phyloP scores from a whole-genome alignment of 2,888 invertebrate species.

The Mimumesa dahlbomi region DNA sequence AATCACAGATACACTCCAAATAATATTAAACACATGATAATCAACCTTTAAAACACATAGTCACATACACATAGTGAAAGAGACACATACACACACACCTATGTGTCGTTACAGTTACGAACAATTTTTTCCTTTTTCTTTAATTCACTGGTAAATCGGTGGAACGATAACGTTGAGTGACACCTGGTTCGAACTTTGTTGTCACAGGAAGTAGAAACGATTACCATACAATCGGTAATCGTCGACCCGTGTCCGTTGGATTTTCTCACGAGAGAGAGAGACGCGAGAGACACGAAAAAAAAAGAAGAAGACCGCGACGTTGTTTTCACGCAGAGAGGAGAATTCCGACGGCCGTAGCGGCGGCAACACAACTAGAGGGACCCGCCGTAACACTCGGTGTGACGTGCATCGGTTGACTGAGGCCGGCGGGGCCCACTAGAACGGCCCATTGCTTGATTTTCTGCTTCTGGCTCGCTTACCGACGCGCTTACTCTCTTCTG shows the following conservation, averaged over 20 bases:
- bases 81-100: too few relatives aligned
- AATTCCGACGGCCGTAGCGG: not conserved
- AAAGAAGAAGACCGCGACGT: not conserved
- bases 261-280: not conserved
- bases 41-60: too few relatives aligned
- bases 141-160: too few relatives aligned
- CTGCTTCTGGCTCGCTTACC: conserved; percentile 19
- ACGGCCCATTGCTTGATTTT: conserved; percentile 43
- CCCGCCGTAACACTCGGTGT: conserved; percentile 69
- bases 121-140: too few relatives aligned
- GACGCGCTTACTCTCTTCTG: conserved; percentile 17
- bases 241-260: not conserved
- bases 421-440: conserved; percentile 50
- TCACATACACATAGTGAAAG: too few relatives aligned
- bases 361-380: not conserved
- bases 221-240: not conserved
- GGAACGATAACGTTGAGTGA: too few relatives aligned
- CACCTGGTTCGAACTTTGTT: not conserved
- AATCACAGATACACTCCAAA: too few relatives aligned
- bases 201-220: not conserved
- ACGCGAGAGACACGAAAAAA: not conserved
- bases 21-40: too few relatives aligned
- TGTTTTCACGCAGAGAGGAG: not conserved
- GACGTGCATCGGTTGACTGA: conserved; percentile 69
- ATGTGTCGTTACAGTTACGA: too few relatives aligned